Conservation (phyloP, 2,797 vertebrate species). For the Arnoldichthys spilopterus region DNA sequence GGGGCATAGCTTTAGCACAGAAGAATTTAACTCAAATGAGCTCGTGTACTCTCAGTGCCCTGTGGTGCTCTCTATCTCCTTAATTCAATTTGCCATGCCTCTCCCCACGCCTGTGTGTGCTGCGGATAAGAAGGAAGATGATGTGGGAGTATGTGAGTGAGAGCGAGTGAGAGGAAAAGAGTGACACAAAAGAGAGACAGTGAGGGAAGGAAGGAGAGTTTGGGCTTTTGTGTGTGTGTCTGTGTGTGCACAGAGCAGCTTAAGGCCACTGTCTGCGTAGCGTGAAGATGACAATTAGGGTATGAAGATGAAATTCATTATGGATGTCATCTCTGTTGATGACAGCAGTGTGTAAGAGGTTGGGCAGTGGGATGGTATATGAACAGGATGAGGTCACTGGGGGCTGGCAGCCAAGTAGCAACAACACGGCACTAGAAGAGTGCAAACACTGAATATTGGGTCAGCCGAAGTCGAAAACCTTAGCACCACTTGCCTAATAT, state of each 20-base stretch:
- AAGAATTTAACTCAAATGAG: conserved; percentile 55
- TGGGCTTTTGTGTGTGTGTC: background rate
- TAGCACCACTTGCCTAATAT: too few species aligned
- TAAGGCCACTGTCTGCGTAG: conserved; percentile 48
- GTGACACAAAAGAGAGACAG: background rate
- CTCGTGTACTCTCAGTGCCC: conserved; percentile 54
- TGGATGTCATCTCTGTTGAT: conserved; percentile 3
- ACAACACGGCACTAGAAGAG: background rate
- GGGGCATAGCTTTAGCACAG: background rate
- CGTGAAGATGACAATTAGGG: conserved; percentile 62
- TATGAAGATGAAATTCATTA: conserved; percentile 57
- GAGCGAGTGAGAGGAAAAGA: background rate
- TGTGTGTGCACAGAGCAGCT: conserved; percentile 29
- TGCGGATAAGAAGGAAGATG: conserved; percentile 42
- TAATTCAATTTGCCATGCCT: conserved; percentile 72
- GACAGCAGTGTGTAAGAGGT: conserved; percentile 7
- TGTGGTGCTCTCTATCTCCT: conserved; percentile 61
- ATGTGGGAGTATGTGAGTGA: background rate
- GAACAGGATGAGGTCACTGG: conserved; percentile 29
- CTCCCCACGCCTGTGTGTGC: conserved; percentile 50
- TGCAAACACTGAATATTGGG: background rate
- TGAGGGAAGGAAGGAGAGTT: background rate
- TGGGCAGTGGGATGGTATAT: background rate
- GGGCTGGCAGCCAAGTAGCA: conserved; percentile 14
- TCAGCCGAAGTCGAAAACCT: background rate